phyloP scores from a whole-genome alignment of 2,888 invertebrate species.

The Aporophyla nigra region DNA sequence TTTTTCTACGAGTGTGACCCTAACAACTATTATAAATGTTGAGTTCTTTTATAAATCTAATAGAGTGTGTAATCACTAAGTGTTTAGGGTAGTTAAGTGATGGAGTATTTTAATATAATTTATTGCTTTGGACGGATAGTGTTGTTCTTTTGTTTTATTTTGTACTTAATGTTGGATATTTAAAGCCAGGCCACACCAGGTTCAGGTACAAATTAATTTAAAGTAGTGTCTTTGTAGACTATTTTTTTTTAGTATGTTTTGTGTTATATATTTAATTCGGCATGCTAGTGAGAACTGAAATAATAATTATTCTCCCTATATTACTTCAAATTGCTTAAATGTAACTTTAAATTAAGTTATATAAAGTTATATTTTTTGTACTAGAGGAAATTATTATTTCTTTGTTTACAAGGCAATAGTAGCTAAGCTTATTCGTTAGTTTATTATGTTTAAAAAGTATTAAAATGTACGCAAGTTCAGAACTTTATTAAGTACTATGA shows the following conservation, averaged over 20 bases:
- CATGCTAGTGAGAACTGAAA: not conserved
- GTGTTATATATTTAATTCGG: too few species aligned
- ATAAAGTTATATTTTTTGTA: not conserved
- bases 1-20: not conserved
- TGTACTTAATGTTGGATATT: not conserved
- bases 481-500: not conserved
- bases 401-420: not conserved
- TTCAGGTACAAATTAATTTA: not conserved
- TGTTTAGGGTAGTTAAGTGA: not conserved
- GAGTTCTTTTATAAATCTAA: not conserved
- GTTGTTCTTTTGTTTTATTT: not conserved
- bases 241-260: not conserved
- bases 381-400: too few species aligned
- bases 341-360: not conserved
- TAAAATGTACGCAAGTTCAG: too few species aligned
- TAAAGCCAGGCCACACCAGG: too few species aligned
- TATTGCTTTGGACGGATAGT: not conserved
- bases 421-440: not conserved
- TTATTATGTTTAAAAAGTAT: not conserved
- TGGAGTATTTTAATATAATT: not conserved
- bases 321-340: not conserved
- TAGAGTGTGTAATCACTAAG: not conserved
- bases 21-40: not conserved
- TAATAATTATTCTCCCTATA: not conserved
- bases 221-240: not conserved